A percentile compares a stretch with the other conserved stretches of the same genome.
phyloP scores from a whole-genome alignment of 2,113 vertebrate genomes.

The Phaethon lepturus region DNA sequence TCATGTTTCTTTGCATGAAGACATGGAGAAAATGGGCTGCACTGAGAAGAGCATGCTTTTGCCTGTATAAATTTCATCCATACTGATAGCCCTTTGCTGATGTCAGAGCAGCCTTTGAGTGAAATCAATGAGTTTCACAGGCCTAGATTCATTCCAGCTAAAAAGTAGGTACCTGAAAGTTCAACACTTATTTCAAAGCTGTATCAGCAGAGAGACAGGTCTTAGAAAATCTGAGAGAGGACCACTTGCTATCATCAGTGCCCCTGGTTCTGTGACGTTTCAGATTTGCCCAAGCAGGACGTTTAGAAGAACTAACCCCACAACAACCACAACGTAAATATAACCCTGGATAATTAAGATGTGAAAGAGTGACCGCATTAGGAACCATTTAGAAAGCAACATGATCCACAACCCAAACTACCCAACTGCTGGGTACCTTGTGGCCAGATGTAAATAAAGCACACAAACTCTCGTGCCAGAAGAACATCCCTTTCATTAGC shows the following conservation, averaged over 20 bases:
- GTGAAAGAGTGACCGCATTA: neutral
- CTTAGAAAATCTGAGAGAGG: neutral
- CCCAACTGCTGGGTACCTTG: neutral
- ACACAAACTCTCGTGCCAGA: neutral
- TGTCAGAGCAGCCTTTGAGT: neutral
- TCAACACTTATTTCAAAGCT: neutral
- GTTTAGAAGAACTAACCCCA: neutral
- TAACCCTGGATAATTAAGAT: neutral
- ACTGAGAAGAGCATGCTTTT: neutral
- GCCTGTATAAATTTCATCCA: neutral
- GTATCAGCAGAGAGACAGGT: neutral
- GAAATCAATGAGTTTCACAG: neutral
- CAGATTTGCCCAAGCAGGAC: neutral
- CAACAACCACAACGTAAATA: neutral
- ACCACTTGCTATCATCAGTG: neutral
- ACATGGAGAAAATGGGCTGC: fast-evolving
- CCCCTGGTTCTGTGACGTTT: neutral
- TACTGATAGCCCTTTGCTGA: neutral
- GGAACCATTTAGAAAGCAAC: neutral
- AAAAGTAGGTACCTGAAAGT: neutral
- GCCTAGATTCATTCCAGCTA: neutral
- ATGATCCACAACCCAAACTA: neutral
- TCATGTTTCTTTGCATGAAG: neutral
- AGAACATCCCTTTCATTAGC: neutral
- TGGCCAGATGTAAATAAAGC: neutral